Base-by-base conservation (phyloP, 2,888 invertebrate genomes). In the Caenorhabditis afra region DNA sequence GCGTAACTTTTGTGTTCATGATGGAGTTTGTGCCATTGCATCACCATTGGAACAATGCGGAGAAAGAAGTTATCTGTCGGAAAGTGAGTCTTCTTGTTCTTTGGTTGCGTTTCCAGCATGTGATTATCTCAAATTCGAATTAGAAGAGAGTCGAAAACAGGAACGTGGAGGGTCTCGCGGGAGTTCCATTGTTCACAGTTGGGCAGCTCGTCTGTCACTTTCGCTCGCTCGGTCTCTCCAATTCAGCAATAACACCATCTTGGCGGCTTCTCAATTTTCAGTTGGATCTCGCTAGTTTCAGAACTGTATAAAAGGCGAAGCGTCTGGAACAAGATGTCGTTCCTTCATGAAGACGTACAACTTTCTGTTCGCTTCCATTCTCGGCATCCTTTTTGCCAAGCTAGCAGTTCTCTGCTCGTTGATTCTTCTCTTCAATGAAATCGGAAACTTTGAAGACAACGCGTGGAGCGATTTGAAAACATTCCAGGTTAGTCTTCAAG, bases 381-480 rank as follows among this genome's bases (percentile, higher is more conserved):
- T 44, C 0, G 4, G 64, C n/a, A 35, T 58, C 4, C 11, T 66
- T 20, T n/a, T 66, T 20, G 35, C 50, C 3, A 12, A 59, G 11
- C 8, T 78, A 0, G 12, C 44, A 12, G 23, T 66, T n/a, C 3
- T 67, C 1, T 5, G 61, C 16, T 45, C 66, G 0, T 20, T 62
- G 3, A n/a, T 52, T 35, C 14, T 44, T 8, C 14, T 78, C 0
- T 49, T 62, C 39, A 1, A 49, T 3, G 78, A 78, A 20, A 71
- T 78, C 23, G 49, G 44, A 16, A 16, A 61, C 1, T 71, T 77
- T n/a, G 78, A 78, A 57, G 29, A 62, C 1, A 3, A 14, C 8
- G 50, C 71, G 2, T 50, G 29, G 37, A 20, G 47, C 12, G 71
- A 78, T 49, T 50, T 78, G 61, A 47, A 52, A 5, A 62, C 22